Base-by-base conservation (phyloP, 2,113 vertebrate genomes). In the Coryphaenoides rupestris region DNA sequence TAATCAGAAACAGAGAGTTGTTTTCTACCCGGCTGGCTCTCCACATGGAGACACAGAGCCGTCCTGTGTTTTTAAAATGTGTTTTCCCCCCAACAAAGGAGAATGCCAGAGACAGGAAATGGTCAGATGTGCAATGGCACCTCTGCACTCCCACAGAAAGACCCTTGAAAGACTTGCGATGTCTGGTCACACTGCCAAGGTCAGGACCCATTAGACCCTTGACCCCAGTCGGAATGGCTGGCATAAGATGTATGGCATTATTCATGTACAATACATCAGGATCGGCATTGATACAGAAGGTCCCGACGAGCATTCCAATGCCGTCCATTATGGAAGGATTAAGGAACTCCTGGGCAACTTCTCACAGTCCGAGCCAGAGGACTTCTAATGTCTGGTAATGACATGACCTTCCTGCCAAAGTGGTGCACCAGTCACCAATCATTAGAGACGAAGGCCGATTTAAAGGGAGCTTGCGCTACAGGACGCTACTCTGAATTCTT, bases 11-110 rank as follows among this genome's bases (percentile, higher is more conserved):
- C 84, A 89, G 85, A 81, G 69, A 72, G 21, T 62, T 49, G 45
- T 77, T 78, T 84, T 76, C 70, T 68, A 60, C 58, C 73, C 13
- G 79, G 82, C 77, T 75, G 86, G 90, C 86, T 84, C 58, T 6
- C 72, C 63, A 70, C 33, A 55, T n/a, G 73, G 82, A 84, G 81
- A 92, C 93, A 95, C 92, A 95, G 92, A 91, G 90, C 85, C 63
- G 79, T 74, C 86, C 58, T 91, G 86, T 94, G 86, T 94, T 89
- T 40, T 77, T 64, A 82, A 84, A 86, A 69, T 77, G 82, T 80
- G 91, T 80, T 91, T 86, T 87, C 9, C 13, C 33, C 33, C 33
- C 10, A 89, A 86, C 73, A 77, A 81, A 73, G 68, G 77, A 73
- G 75, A 85, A 87, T 72, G 79, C 68, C 78, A 85, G 84, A 82